Evolutionary conservation across 2,797 vertebrate species (phyloP).

Genomic region (Periophthalmus magnuspinnatus): DNA sequence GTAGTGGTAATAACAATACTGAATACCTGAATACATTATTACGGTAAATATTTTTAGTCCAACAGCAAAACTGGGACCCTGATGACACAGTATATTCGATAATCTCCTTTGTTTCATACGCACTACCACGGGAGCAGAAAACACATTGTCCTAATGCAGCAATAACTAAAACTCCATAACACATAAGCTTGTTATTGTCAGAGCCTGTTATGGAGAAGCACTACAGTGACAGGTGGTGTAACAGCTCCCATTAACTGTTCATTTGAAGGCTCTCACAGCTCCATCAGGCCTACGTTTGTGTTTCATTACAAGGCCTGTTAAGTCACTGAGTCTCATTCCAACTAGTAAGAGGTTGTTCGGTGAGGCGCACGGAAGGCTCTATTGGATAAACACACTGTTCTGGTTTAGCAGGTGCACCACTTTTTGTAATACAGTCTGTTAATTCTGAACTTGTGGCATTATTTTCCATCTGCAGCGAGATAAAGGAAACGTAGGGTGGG

Average conservation of each 20-base stretch:
- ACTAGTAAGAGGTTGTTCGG: not conserved
- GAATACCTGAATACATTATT: not conserved
- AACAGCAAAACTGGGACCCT: too few species aligned
- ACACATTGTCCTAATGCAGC: not conserved
- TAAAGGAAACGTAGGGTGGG: not conserved
- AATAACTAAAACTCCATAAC: not conserved
- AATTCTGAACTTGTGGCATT: too few species aligned
- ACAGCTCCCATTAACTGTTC: slow-evolving; percentile 5
- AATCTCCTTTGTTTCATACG: not conserved
- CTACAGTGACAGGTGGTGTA: slow-evolving; percentile 2
- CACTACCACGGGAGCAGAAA: not conserved
- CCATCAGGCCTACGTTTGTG: not conserved
- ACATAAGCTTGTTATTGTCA: not conserved
- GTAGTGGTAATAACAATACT: not conserved
- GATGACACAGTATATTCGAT: not conserved
- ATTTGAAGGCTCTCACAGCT: slow-evolving; percentile 9
- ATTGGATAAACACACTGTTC: slow-evolving; percentile 7
- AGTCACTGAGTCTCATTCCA: not conserved
- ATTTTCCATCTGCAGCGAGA: not conserved
- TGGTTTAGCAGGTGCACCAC: slow-evolving; percentile 3
- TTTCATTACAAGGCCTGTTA: slow-evolving; percentile 7
- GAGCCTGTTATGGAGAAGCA: not conserved
- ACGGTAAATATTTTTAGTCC: too few species aligned
- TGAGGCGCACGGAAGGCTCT: not conserved
- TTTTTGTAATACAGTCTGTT: too few species aligned